These are phyloP conservation scores for Chrysodeixis includens DNA, from an alignment of 2,888 invertebrate genomes.

Conservation along the genomic window DNA sequence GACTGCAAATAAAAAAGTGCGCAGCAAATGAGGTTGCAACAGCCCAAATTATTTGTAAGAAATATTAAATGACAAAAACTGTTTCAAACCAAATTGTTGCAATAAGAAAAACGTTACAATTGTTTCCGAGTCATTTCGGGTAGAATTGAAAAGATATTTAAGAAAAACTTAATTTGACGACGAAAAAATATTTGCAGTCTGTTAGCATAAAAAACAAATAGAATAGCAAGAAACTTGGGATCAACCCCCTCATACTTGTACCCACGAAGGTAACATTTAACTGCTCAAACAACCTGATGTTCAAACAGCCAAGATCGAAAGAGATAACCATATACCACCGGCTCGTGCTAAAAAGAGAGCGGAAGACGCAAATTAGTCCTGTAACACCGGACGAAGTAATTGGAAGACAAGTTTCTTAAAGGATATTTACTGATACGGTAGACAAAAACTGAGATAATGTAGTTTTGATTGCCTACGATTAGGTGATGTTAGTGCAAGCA, in stretches of 20 bases:
- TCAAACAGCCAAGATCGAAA: conserved; percentile 13
- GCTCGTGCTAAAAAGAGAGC: conserved; percentile 21
- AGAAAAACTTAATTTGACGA: neutral
- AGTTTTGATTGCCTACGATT: conserved; percentile 39
- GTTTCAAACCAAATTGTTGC: conserved; percentile 8
- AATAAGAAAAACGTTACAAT: conserved; percentile 9
- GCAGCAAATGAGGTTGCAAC: conserved; percentile 16
- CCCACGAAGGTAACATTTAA: conserved; percentile 23
- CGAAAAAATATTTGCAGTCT: too few species aligned
- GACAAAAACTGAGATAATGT: conserved; percentile 53
- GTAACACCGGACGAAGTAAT: conserved; percentile 57
- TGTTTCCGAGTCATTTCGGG: neutral
- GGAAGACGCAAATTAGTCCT: conserved; percentile 30
- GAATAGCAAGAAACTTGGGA: too few species aligned
- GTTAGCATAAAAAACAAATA: too few species aligned
- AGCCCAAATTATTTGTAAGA: conserved; percentile 11
- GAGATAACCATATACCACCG: conserved; percentile 15
- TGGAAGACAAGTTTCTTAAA: conserved; percentile 44
- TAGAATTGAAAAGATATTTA: neutral
- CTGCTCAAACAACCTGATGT: conserved; percentile 26
- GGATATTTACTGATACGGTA: conserved; percentile 43
- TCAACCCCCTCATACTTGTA: conserved; percentile 20
- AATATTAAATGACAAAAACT: neutral
- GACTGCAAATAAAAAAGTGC: conserved; percentile 19
- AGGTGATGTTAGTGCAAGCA: conserved; percentile 33